Conservation (phyloP, 2,888 invertebrate species). For the Cheilosia soror region DNA sequence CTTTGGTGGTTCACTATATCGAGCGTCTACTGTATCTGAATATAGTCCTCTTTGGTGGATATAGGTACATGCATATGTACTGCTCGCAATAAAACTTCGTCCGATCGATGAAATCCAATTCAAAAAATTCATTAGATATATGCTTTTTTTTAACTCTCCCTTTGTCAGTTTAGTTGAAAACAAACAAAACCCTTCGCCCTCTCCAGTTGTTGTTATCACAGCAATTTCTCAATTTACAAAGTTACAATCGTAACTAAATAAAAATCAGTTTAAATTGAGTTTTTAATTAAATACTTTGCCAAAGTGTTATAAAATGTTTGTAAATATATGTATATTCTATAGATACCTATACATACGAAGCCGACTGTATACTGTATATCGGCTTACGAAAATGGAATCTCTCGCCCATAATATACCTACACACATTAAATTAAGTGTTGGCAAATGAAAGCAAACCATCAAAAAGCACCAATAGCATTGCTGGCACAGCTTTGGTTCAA, state of each 20-base stretch:
- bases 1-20: too few species aligned
- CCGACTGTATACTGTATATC: conserved; percentile 31
- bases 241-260: conserved; percentile 46
- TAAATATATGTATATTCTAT: conserved; percentile 34
- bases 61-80: too few species aligned
- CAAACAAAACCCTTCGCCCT: conserved; percentile 30
- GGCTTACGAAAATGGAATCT: conserved; percentile 49
- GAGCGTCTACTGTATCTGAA: too few species aligned
- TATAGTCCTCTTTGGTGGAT: too few species aligned
- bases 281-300: conserved; percentile 65
- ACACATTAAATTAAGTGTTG: conserved; percentile 65
- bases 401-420: conserved; percentile 57
- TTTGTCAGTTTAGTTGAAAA: conserved; percentile 34
- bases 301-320: conserved; percentile 48
- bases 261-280: conserved; percentile 61
- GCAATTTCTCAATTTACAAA: conserved; percentile 37
- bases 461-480: conserved; percentile 48
- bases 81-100: too few species aligned
- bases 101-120: neutral
- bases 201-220: conserved; percentile 44
- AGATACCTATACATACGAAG: neutral
- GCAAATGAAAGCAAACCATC: conserved; percentile 61
- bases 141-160: neutral
- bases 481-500: conserved; percentile 44
- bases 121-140: neutral